Base-by-base conservation (phyloP, 2,797 vertebrate species). In the Xenops minutus region DNA sequence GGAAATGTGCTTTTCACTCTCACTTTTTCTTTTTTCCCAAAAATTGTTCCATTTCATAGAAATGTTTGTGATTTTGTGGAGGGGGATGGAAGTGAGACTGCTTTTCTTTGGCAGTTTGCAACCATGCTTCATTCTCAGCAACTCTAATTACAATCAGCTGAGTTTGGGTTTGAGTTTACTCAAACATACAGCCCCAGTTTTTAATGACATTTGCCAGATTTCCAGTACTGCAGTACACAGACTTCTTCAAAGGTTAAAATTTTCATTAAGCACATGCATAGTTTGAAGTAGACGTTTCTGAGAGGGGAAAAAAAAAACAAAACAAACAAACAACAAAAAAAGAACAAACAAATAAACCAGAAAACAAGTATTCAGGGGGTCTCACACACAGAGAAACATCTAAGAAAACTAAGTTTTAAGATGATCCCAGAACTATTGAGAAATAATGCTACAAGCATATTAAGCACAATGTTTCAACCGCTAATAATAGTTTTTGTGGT, bases 101-200 rank as follows among this genome's bases (percentile, higher is more conserved):
- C 41, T 89, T 92, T 94, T 95, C 51, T 68, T 87, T 94, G 93
- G 86, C 83, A 85, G 48, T 93, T 93, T 90, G 48, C 78, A 92
- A 32, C 12, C n/a, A 68, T 5, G 14, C 93, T 95, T 95, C 93
- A 62, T 86, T 93, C 85, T 91, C 89, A 85, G 66, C 56, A 88
- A 68, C 30, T 89, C 37, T 95, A 96, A 96, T 93, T 94, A 91
- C 89, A 93, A 76, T 96, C 95, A 94, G 90, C 80, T 96, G 96
- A 95, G 46, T 89, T 79, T 85, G 71, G 73, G 34, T 16, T 88
- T 84, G 56, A 74, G 56, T 89, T 74, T 87, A 82, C 71, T 89
- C 37, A 71, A 90, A 89, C 30, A 56, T 41, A 32, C 63, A 79
- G 59, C 19, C 63, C 48, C n/a, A 7, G 54, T 79, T 92, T 87